phyloP scores from a whole-genome alignment of 1,140 invertebrate species.

The Venustaconcha ellipsiformis region DNA sequence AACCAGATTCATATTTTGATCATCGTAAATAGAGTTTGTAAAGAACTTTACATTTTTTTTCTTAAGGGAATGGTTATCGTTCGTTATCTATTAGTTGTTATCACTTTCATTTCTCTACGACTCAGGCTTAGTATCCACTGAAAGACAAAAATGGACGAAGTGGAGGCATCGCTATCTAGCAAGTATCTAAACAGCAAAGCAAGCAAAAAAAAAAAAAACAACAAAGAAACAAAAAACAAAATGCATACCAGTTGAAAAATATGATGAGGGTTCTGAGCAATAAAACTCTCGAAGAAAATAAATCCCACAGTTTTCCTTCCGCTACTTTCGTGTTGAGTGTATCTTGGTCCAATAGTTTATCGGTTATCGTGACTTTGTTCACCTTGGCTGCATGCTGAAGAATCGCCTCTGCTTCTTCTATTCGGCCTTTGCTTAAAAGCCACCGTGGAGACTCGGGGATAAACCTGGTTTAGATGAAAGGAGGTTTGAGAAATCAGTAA shows the following conservation, averaged over 20 bases:
- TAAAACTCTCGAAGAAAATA: slow-evolving; percentile 27
- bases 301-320: slow-evolving; percentile 25
- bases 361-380: slow-evolving; percentile 43
- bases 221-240: too few relatives aligned
- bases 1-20: too few relatives aligned
- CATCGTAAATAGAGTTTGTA: too few relatives aligned
- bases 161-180: too few relatives aligned
- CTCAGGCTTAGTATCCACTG: too few relatives aligned
- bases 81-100: too few relatives aligned
- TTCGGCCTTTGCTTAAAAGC: slow-evolving; percentile 49
- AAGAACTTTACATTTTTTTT: too few relatives aligned
- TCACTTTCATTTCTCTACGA: too few relatives aligned
- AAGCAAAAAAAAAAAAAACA: too few relatives aligned
- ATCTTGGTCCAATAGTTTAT: slow-evolving; percentile 32
- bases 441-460: slow-evolving; percentile 61
- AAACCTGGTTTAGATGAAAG: slow-evolving; percentile 32
- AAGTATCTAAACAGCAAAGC: too few relatives aligned
- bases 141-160: too few relatives aligned
- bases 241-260: slow-evolving; percentile 41
- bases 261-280: slow-evolving; percentile 35
- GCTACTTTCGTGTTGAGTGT: slow-evolving; percentile 12
- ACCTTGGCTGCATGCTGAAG: slow-evolving; percentile 44
- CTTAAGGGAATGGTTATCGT: too few relatives aligned
- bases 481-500: background rate
- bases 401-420: slow-evolving; percentile 51